Conservation (phyloP, 2,797 vertebrate species). For the Muraenolepis orangiensis region DNA sequence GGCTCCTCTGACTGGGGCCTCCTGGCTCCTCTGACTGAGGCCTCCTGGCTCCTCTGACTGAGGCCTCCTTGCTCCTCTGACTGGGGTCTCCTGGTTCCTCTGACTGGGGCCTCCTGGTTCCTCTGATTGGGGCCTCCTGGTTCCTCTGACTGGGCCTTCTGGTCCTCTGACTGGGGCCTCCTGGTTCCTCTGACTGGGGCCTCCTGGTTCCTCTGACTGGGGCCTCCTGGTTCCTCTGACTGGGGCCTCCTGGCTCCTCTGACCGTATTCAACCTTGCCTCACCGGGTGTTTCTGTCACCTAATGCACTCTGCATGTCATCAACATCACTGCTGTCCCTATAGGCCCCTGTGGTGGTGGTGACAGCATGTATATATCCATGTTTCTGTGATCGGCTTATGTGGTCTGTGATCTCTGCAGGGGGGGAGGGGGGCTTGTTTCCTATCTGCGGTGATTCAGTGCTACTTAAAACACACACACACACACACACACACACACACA, state of each 20-base stretch:
- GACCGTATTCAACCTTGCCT: not conserved
- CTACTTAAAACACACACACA: slow-evolving; percentile 1
- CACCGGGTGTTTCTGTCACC: not conserved
- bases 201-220: not conserved
- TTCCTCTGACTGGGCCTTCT: not conserved
- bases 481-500: slow-evolving; percentile 2
- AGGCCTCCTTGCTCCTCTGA: slow-evolving; percentile 29
- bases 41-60: slow-evolving; percentile 40
- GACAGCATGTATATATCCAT: slow-evolving; percentile 22
- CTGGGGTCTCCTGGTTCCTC: too few relatives aligned
- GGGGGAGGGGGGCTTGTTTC: not conserved
- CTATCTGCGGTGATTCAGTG: slow-evolving; percentile 16
- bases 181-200: slow-evolving; percentile 43
- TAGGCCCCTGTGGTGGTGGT: slow-evolving; percentile 19
- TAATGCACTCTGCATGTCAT: not conserved
- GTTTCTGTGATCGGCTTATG: slow-evolving; percentile 16
- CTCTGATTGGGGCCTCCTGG: slow-evolving; percentile 23
- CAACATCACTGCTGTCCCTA: slow-evolving; percentile 5
- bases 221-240: slow-evolving; percentile 9
- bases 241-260: slow-evolving; percentile 25
- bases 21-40: not conserved
- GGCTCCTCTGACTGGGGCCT: not conserved
- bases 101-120: slow-evolving; percentile 32
- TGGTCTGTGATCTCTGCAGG: not conserved
- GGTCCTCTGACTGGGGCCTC: slow-evolving; percentile 19